Conservation (phyloP, 2,888 invertebrate species). For the Notodonta dromedarius region DNA sequence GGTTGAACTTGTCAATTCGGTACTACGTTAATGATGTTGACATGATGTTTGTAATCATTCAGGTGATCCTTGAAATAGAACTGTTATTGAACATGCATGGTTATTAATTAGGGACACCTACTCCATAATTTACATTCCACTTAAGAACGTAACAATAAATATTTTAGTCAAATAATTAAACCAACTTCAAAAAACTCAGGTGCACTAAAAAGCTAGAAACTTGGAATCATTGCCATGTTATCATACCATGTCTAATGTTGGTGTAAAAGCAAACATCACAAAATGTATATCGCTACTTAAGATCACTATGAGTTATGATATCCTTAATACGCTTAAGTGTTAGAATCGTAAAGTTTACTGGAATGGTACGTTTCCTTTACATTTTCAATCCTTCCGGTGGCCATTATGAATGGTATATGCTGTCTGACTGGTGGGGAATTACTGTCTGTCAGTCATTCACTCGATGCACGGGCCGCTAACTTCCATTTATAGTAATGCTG, state of each 20-base stretch:
- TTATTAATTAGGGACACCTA: too few relatives aligned
- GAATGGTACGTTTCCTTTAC: conserved; percentile 47
- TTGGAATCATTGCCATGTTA: not conserved
- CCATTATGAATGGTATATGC: conserved; percentile 57
- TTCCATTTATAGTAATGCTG: conserved; percentile 28
- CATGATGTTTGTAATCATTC: too few relatives aligned
- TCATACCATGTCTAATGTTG: not conserved
- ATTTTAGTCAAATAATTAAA: too few relatives aligned
- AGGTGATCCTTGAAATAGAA: too few relatives aligned
- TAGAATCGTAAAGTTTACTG: conserved; percentile 35
- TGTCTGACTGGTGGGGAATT: conserved; percentile 42
- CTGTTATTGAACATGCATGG: too few relatives aligned
- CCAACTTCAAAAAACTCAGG: too few relatives aligned
- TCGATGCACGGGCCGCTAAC: conserved; percentile 30
- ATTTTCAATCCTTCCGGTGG: conserved; percentile 56
- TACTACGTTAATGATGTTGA: too few relatives aligned
- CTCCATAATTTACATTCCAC: too few relatives aligned
- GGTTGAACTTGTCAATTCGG: not conserved
- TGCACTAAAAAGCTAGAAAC: too few relatives aligned
- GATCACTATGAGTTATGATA: conserved; percentile 28
- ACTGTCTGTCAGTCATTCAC: conserved; percentile 39
- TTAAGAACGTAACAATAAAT: too few relatives aligned
- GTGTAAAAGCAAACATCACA: not conserved
- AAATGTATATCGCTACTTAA: not conserved
- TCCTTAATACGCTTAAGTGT: conserved; percentile 33